A percentile compares a stretch with the other conserved stretches of the same genome.
Conservation (phyloP, 2,113 vertebrate species). For the Camelus bactrianus region DNA sequence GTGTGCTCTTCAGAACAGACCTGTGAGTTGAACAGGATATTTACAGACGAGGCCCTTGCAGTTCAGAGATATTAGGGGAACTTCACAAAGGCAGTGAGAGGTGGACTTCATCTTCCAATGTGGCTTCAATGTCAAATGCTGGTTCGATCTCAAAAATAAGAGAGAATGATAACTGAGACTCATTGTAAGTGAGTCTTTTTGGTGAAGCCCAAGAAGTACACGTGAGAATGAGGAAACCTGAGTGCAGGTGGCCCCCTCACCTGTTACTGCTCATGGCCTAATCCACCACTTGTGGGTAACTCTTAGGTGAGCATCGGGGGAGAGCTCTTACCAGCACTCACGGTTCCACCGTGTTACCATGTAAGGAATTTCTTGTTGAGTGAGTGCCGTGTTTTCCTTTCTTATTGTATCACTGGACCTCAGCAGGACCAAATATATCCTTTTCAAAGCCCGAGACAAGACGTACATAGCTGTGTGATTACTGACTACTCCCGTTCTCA, state of each 20-base stretch:
- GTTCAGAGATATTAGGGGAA: background rate
- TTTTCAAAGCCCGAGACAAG: background rate
- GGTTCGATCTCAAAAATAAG: background rate
- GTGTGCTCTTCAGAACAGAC: background rate
- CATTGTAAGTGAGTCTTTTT: background rate
- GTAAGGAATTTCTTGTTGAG: background rate
- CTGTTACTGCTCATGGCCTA: background rate
- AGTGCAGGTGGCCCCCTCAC: accelerated
- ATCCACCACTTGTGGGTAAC: background rate
- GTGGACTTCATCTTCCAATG: background rate
- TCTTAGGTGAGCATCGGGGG: background rate
- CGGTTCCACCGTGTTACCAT: background rate
- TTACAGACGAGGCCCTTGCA: background rate
- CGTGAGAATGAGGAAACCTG: background rate
- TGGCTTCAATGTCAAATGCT: background rate
- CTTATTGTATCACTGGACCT: background rate
- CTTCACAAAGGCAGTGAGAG: background rate
- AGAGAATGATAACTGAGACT: background rate
- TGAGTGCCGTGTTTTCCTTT: background rate
- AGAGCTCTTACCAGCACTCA: background rate
- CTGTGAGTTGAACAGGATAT: background rate
- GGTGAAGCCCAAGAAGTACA: background rate
- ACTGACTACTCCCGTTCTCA: background rate
- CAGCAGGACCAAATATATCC: background rate
- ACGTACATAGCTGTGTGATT: background rate